phyloP scores from a whole-genome alignment of 2,888 invertebrate species.

The Parnassius orleans region DNA sequence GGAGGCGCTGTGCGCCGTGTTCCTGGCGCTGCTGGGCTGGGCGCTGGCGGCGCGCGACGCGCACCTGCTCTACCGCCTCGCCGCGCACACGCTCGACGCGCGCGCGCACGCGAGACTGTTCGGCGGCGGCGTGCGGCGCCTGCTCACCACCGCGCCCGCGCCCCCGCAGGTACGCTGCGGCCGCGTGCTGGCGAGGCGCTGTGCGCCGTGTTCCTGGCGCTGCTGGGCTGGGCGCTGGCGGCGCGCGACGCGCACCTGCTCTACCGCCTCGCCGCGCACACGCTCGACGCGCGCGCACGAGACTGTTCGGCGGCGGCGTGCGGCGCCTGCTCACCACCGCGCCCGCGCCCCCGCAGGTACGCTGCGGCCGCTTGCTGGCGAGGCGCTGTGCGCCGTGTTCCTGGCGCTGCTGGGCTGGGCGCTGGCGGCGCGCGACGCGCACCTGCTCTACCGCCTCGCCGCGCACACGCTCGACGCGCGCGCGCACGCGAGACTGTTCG shows the following conservation, averaged over 20 bases:
- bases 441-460: constrained; percentile 92
- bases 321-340: constrained; percentile 91
- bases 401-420: constrained; percentile 96
- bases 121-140: constrained; percentile 94
- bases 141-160: constrained; percentile 88
- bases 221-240: constrained; percentile 95
- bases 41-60: constrained; percentile 96
- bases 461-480: constrained; percentile 89
- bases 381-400: constrained; percentile 96
- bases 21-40: constrained; percentile 94
- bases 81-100: constrained; percentile 89
- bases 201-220: constrained; percentile 94
- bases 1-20: constrained; percentile 96
- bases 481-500: constrained; percentile 95
- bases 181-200: constrained; percentile 95
- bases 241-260: constrained; percentile 96
- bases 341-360: constrained; percentile 73
- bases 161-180: constrained; percentile 66
- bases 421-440: constrained; percentile 95
- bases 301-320: constrained; percentile 94
- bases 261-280: constrained; percentile 91
- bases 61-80: constrained; percentile 92
- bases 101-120: constrained; percentile 91
- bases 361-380: constrained; percentile 89
- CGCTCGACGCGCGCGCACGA: constrained; percentile 89